These are phyloP conservation scores for Typhlomys cinereus DNA, from an alignment of 2,113 vertebrate genomes.

Conservation along the genomic window DNA sequence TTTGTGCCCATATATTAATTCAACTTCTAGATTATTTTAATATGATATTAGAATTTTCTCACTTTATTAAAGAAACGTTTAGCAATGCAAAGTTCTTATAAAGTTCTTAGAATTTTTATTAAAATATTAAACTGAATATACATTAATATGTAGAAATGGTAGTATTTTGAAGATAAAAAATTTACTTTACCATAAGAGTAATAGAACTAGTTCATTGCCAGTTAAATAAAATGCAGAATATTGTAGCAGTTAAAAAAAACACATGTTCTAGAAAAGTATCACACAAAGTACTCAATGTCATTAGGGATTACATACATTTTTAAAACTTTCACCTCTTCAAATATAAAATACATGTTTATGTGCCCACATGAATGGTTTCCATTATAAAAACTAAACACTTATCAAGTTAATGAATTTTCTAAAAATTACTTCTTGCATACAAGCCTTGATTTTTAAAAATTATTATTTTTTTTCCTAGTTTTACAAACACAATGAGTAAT, in stretches of 20 bases:
- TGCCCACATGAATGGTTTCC: not conserved
- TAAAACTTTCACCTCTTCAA: not conserved
- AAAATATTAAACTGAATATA: not conserved
- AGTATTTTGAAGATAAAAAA: not conserved
- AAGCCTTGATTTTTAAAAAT: not conserved
- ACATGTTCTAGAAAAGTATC: not conserved
- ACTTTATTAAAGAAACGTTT: not conserved
- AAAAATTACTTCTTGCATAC: not conserved
- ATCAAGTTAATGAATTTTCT: no score
- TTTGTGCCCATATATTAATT: not conserved
- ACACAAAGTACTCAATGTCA: not conserved
- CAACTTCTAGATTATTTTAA: not conserved
- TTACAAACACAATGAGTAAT: no score
- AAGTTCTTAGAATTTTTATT: not conserved
- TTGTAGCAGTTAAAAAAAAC: not conserved
- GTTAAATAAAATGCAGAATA: not conserved
- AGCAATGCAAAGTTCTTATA: no score
- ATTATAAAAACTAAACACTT: constrained; percentile 1
- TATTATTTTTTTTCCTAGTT: no score
- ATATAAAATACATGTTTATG: not conserved
- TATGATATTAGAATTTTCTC: not conserved
- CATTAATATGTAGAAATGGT: not conserved
- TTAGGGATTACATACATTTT: not conserved
- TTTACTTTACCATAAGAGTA: not conserved
- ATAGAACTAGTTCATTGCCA: not conserved